These are phyloP conservation scores for Manduca sexta DNA, from an alignment of 1,140 invertebrate genomes.

Conservation along the genomic window DNA sequence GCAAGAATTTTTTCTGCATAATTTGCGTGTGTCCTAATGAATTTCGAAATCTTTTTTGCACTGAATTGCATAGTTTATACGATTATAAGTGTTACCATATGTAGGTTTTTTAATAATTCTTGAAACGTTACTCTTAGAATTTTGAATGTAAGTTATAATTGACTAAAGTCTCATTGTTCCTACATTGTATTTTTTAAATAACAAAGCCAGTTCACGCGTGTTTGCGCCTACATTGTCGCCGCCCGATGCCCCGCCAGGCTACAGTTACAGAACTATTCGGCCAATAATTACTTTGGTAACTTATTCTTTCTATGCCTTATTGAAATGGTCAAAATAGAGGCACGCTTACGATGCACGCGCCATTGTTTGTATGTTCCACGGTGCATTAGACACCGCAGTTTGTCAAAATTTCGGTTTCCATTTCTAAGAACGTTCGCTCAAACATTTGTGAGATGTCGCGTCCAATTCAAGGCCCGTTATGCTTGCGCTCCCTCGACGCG, in stretches of 20 bases:
- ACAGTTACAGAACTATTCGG: conserved; percentile 47
- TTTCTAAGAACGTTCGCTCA: conserved; percentile 43
- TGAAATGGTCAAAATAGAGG: conserved; percentile 55
- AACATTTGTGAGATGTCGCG: conserved; percentile 42
- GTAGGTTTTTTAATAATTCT: too few species aligned
- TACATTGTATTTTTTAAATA: conserved; percentile 1
- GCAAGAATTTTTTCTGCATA: conserved; percentile 20
- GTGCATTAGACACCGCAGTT: conserved; percentile 48
- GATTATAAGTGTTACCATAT: too few species aligned
- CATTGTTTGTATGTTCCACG: conserved; percentile 36
- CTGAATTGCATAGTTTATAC: too few species aligned
- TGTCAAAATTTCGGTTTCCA: conserved; percentile 63
- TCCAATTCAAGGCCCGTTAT: conserved; percentile 44
- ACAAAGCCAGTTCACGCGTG: conserved; percentile 28
- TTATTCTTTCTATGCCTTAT: conserved; percentile 43
- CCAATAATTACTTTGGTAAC: conserved; percentile 58
- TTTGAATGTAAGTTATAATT: too few species aligned
- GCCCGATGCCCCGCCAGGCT: conserved; percentile 41
- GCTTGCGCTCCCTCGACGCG: conserved; percentile 26
- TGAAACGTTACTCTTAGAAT: too few species aligned
- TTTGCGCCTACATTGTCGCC: conserved; percentile 29
- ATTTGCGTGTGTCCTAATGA: conserved; percentile 29
- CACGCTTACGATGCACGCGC: conserved; percentile 52
- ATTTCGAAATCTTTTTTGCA: conserved; percentile 13
- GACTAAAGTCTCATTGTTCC: not conserved